Evolutionary conservation across 2,797 vertebrate genomes (phyloP), one percentile per base, ranked within the genome.

Genomic region (Vireo griseus): DNA sequence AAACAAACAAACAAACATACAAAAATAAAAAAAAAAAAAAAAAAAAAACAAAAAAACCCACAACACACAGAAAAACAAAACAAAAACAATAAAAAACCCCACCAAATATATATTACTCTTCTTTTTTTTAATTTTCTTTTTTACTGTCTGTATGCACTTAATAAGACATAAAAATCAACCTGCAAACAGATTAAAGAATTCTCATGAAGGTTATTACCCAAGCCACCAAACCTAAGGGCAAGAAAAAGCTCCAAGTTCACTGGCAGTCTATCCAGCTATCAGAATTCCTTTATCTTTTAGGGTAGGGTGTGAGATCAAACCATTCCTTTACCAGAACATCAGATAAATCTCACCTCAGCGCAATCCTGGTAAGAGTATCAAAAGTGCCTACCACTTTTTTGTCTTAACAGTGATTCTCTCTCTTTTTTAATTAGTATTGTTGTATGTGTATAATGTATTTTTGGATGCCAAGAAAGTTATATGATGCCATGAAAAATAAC

Each of bases 351-450:
- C 11, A 22, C 19, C 5, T 67, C 8, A 61, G 3, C 5, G 52
- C 9, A 57, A 8, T 25, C 42, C 21, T 66, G 4, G 7, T 45
- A 75, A 31, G 2, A 37, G 2, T 28, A 61, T 54, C 26, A 75
- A 52, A 80, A 51, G 1, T 0, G 1, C 10, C 4, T 62, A 5
- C 1, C 3, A 8, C 3, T 25, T 42, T 52, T 78, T 73, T 45
- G 4, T 45, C 14, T 79, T 15, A 21, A 14, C 1, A 28, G 8
- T 11, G 4, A 26, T 44, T 69, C 0, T 74, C 3, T 40, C 4
- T 22, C 4, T 2, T 29, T 59, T 26, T 58, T 8, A 8, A 16
- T 52, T 47, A 26, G 1, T 10, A 11, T 4, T 58, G 31, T 21
- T 65, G 0, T 19, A 35, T 50, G 19, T 52, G 3, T 12, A 28